Evolutionary conservation across 2,888 invertebrate genomes (phyloP).

Genomic region (Trichacis sp.): DNA sequence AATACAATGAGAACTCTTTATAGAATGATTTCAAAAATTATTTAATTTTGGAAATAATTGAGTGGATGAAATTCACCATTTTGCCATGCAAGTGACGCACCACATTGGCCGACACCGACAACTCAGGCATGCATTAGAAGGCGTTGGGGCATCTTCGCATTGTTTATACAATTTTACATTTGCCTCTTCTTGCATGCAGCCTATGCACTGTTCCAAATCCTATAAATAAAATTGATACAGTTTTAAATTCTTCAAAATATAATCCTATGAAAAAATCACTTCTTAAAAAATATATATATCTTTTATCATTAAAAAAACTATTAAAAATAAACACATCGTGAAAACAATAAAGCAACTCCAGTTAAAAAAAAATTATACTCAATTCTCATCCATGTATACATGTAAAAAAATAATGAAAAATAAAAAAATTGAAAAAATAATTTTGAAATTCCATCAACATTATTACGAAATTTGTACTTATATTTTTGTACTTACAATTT

Average conservation of each 20-base stretch:
- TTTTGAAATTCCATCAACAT: no score
- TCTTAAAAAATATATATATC: constrained; percentile 43
- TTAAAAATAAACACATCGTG: constrained; percentile 1
- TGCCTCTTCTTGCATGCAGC: constrained; percentile 85
- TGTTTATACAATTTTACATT: constrained; percentile 83
- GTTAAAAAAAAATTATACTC: no score
- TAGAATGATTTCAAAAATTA: no score
- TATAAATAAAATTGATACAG: constrained; percentile 68
- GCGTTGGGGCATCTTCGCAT: constrained; percentile 71
- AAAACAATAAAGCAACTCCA: no score
- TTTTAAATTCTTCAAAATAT: no score
- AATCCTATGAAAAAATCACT: constrained; percentile 4
- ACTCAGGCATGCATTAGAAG: constrained; percentile 67
- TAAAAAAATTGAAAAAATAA: no score
- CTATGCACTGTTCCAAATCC: constrained; percentile 87
- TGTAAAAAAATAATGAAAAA: no score
- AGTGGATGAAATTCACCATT: constrained; percentile 76
- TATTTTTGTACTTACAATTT: no score
- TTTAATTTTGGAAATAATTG: no score
- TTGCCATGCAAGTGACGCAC: constrained; percentile 87
- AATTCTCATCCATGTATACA: no score
- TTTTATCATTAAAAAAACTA: constrained; percentile 18
- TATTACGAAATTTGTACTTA: no score
- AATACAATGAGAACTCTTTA: no score
- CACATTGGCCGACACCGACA: constrained; percentile 90